A percentile compares a stretch with the other conserved stretches of the same genome.
Evolutionary conservation across 2,113 vertebrate species (phyloP).

Genomic region (Phasianus colchicus): DNA sequence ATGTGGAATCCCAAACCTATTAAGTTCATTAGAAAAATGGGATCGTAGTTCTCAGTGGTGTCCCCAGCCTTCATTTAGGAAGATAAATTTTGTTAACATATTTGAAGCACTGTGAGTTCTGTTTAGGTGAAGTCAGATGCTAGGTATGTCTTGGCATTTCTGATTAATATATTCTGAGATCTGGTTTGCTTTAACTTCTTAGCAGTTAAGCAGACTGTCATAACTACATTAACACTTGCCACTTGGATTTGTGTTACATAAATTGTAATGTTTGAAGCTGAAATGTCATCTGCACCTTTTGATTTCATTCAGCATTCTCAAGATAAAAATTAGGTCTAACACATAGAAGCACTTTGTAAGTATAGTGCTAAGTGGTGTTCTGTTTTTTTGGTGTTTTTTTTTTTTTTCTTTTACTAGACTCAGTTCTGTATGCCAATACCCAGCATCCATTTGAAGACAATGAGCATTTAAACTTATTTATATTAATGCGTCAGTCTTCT

Average conservation of each 20-base stretch:
- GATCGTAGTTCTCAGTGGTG: neutral
- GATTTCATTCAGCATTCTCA: neutral
- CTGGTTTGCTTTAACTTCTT: constrained; percentile 24
- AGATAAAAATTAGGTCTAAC: neutral
- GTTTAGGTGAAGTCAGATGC: neutral
- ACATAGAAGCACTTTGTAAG: neutral
- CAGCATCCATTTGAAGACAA: neutral
- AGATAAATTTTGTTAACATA: neutral
- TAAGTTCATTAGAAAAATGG: neutral
- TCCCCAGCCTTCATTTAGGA: neutral
- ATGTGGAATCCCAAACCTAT: neutral
- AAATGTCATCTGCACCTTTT: neutral
- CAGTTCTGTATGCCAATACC: neutral
- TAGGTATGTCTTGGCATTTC: neutral
- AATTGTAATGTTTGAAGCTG: neutral
- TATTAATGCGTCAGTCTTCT: constrained; percentile 2
- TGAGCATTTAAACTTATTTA: neutral
- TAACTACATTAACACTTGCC: neutral
- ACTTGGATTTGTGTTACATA: neutral
- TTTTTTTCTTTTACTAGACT: neutral
- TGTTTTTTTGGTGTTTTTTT: neutral
- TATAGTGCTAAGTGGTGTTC: neutral
- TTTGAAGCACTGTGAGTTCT: neutral
- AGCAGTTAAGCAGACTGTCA: neutral
- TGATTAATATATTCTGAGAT: neutral